Base-by-base conservation (phyloP, 2,797 vertebrate species). In the Pachyuromys duprasi region DNA sequence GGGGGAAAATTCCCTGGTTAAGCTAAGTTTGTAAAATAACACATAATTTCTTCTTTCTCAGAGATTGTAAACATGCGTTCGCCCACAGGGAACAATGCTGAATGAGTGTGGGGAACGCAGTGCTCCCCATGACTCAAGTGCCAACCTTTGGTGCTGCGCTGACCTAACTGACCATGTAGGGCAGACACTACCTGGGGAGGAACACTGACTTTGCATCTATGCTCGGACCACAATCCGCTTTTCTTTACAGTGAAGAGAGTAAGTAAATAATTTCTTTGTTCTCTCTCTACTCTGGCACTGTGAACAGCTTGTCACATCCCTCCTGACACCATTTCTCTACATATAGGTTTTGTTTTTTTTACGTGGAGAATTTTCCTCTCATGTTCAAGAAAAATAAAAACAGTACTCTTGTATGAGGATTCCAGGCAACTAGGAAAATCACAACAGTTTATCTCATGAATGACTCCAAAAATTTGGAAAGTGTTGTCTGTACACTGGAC, bases 321-420 rank as follows among this genome's bases (percentile, higher is more conserved):
- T 1, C 87, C 94, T 94, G 92, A 91, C 70, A 57, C 89, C 72
- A 87, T 76, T 95, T 57, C 78, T 90, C 93, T 31, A 14, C 49
- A 80, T 89, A 7, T 7, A 45, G 33, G 75, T 95, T 97, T 95
- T 97, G 33, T 72, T 95, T 97, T 95, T 97, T 75, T 76, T 96
- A 95, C 36, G 96, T 80, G 95, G 90, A 96, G 69, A 90, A 96
- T 94, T 95, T 95, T 80, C 74, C 76, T 78, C 60, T n/a, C 84
- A 89, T 92, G 39, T 33, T 97, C 82, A 18, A 42, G 11, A 67
- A 28, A 97, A 93, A 57, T 86, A 95, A 90, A 95, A 65, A 90
- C 82, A 65, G 22, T 12, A 8, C 1, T 65, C 60, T 49, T 2
- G 76, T 84, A 31, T 39, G 26, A 91, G 81, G 57, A 93, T 1